Percentiles rank a stretch among this genome's conserved stretches.
phyloP scores from a whole-genome alignment of 2,113 vertebrate species.

The Lepisosteus oculatus region DNA sequence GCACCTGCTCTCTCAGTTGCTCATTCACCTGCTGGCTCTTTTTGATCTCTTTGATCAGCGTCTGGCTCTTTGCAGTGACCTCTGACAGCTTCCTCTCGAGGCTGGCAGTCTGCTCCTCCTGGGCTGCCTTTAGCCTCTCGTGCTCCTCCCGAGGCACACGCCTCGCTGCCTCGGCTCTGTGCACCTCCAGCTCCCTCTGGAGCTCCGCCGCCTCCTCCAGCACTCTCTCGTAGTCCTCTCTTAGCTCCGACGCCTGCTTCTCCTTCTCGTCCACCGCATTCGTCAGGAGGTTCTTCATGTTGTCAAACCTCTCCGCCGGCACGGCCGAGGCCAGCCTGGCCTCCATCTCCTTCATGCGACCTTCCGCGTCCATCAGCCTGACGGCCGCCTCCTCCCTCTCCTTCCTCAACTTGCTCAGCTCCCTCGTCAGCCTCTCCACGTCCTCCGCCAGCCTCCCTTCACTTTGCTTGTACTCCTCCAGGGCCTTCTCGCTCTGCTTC shows the following conservation, averaged over 20 bases:
- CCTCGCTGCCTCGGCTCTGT: slow-evolving; percentile 43
- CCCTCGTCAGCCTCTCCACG: slow-evolving; percentile 70
- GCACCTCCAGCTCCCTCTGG: slow-evolving; percentile 65
- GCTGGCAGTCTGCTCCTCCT: slow-evolving; percentile 67
- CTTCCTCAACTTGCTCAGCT: slow-evolving; percentile 55
- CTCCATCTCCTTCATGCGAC: slow-evolving; percentile 63
- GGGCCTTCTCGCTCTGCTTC: slow-evolving; percentile 79
- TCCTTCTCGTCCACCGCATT: slow-evolving; percentile 80
- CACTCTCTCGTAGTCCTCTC: slow-evolving; percentile 70
- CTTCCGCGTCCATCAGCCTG: slow-evolving; percentile 55
- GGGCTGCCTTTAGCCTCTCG: slow-evolving; percentile 54
- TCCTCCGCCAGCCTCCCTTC: slow-evolving; percentile 77
- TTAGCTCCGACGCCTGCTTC: slow-evolving; percentile 66
- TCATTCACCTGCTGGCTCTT: slow-evolving; percentile 68
- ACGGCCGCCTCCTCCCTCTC: slow-evolving; percentile 68
- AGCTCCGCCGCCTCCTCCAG: slow-evolving; percentile 71
- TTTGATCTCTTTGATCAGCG: slow-evolving; percentile 74
- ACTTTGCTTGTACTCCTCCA: slow-evolving; percentile 82
- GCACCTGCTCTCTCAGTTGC: slow-evolving; percentile 74
- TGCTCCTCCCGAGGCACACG: slow-evolving; percentile 66
- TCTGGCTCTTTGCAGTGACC: slow-evolving; percentile 71
- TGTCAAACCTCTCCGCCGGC: slow-evolving; percentile 79
- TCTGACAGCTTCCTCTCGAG: slow-evolving; percentile 73
- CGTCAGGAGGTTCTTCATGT: slow-evolving; percentile 80
- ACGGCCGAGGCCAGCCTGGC: slow-evolving; percentile 58